phyloP scores from a whole-genome alignment of 2,797 vertebrate species.

The Hippopotamyrus pictus region DNA sequence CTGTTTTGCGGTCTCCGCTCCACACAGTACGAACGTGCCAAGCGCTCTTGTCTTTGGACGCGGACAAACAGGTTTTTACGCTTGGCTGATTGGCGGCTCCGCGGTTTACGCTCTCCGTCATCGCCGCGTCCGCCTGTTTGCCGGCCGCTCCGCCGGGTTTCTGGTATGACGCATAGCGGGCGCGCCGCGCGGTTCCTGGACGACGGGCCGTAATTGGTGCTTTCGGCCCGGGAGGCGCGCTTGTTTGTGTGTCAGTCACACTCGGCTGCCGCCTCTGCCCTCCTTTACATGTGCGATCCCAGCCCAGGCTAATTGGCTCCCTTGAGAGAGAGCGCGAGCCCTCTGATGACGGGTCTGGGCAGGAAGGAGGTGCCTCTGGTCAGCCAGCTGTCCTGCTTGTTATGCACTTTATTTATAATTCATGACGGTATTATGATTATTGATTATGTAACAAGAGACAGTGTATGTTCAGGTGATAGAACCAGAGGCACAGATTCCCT shows the following conservation, averaged over 20 bases:
- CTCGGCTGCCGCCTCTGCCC: neutral
- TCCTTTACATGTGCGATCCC: constrained; percentile 31
- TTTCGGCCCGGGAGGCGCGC: neutral
- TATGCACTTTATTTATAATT: constrained; percentile 27
- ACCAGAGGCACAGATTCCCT: neutral
- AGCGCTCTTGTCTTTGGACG: neutral
- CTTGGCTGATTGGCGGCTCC: neutral
- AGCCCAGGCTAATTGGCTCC: constrained; percentile 46
- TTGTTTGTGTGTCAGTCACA: neutral
- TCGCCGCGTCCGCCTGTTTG: no score
- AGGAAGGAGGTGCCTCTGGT: constrained; percentile 24
- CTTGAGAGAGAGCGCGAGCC: constrained; percentile 36
- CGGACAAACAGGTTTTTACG: neutral
- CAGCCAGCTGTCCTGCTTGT: constrained; percentile 13
- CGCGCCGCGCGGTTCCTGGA: neutral
- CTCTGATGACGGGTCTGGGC: constrained; percentile 46
- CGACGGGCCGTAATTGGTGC: neutral
- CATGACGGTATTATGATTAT: neutral
- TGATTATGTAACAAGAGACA: neutral
- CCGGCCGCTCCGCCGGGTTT: neutral
- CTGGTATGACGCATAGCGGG: neutral
- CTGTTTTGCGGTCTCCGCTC: neutral
- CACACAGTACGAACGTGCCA: neutral
- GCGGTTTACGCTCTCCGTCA: no score
- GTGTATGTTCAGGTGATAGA: neutral